phyloP scores from a whole-genome alignment of 2,888 invertebrate species.

The Drosophila tripunctata region DNA sequence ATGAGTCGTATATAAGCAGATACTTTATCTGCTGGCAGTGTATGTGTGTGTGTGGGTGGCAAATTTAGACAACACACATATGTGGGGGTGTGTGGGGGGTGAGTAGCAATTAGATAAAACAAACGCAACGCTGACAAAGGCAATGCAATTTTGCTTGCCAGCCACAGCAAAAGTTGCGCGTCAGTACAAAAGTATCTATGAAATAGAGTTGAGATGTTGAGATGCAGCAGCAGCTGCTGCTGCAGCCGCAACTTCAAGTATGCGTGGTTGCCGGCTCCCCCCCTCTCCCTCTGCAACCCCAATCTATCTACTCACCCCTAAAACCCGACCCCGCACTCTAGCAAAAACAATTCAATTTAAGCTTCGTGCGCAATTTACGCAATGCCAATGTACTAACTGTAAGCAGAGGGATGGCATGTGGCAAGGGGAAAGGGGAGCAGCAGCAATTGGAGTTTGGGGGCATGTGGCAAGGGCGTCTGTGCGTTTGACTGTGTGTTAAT shows the following conservation, averaged over 20 bases:
- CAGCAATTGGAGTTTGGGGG: background rate
- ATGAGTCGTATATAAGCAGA: constrained; percentile 71
- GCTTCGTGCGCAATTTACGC: constrained; percentile 78
- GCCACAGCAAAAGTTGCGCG: constrained; percentile 76
- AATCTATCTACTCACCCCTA: too few relatives aligned
- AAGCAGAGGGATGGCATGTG: background rate
- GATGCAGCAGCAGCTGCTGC: constrained; percentile 54
- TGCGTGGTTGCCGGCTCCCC: constrained; percentile 51
- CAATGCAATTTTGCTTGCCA: constrained; percentile 74
- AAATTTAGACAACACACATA: constrained; percentile 30
- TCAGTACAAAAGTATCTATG: constrained; percentile 70
- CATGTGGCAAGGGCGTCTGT: constrained; percentile 35
- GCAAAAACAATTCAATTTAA: constrained; percentile 77
- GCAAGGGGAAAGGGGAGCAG: background rate
- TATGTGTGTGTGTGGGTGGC: constrained; percentile 15
- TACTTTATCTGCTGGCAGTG: constrained; percentile 65
- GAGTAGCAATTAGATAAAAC: constrained; percentile 76
- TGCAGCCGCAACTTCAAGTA: constrained; percentile 70
- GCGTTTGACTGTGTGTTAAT: constrained; percentile 68
- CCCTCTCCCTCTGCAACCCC: too few relatives aligned
- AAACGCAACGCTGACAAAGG: constrained; percentile 80
- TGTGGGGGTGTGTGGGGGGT: background rate
- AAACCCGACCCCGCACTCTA: too few relatives aligned
- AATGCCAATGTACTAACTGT: constrained; percentile 41
- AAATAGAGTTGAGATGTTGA: constrained; percentile 61